Evolutionary conservation across 2,113 vertebrate species (phyloP), one percentile per base, ranked within the genome.

Genomic region (Pomatorhinus ruficollis): DNA sequence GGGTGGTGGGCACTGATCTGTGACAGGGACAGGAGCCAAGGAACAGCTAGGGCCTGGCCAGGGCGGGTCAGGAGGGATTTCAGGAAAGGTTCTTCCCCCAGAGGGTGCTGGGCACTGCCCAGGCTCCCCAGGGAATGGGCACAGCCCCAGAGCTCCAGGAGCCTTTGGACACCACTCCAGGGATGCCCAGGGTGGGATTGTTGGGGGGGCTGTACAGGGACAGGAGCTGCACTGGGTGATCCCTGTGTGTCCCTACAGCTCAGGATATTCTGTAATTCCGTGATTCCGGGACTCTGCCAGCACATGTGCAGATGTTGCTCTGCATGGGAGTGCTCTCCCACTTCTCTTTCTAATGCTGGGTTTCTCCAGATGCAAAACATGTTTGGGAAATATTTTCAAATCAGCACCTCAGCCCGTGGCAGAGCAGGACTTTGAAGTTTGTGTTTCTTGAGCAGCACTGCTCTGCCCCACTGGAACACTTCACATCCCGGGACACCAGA

Each of bases 361-460:
- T 54, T 89, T 83, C 76, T 81, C 54, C 82, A 94, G 75, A 83
- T 91, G 79, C 23, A 78, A 88, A 95, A 61, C 85, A 78, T 49
- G 47, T 60, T 91, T 69, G 56, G 60, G 59, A 90, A 96, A 90
- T 88, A 90, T 50, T 96, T 97, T 94, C 42, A 63, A 80, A 11
- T 88, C 90, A 70, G 54, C 81, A 61, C 77, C 70, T 94, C 59
- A 50, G 63, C 66, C 45, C 30, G 15, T 31, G 50, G 63, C 78
- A 85, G 30, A 30, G 61, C 49, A 42, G 27, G 25, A 42, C 93
- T 96, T 94, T 93, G 78, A 94, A 75, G 82, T 83, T 11, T 64
- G 47, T 3, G 2, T 87, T 91, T 61, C 35, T 85, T 5, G 31
- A 57, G 63, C 53, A 74, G 66, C 74, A 10, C 12, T 40, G 52